Conservation (phyloP, 2,797 vertebrate species). For the Pogoniulus pusillus region DNA sequence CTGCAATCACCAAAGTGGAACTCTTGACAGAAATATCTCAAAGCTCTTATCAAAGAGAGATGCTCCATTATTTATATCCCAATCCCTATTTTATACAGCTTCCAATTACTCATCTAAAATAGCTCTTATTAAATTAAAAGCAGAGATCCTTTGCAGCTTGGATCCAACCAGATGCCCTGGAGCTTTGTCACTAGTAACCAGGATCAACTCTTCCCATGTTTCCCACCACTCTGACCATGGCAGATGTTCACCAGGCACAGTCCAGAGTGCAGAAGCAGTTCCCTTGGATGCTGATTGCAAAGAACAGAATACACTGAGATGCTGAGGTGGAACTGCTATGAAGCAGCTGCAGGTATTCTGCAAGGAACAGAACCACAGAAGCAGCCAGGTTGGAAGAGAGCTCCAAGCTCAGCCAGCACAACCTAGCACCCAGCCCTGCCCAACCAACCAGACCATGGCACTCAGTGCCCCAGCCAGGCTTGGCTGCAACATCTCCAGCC, state of each 20-base stretch:
- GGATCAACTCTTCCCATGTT: not conserved
- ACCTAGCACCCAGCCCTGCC: too few relatives aligned
- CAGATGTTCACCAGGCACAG: not conserved
- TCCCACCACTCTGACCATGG: not conserved
- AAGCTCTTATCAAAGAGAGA: constrained; percentile 49
- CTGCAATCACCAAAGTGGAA: constrained; percentile 48
- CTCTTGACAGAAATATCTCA: constrained; percentile 36
- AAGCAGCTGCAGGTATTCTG: not conserved
- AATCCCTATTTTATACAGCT: constrained; percentile 65
- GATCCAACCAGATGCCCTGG: not conserved
- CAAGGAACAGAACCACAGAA: too few relatives aligned
- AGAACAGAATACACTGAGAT: not conserved
- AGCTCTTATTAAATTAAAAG: constrained; percentile 63
- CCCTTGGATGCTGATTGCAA: too few relatives aligned
- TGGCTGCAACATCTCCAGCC: too few relatives aligned
- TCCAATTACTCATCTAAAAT: constrained; percentile 56
- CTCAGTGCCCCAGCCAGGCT: too few relatives aligned
- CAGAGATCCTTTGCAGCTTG: not conserved
- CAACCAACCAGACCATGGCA: too few relatives aligned
- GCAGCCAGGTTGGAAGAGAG: too few relatives aligned
- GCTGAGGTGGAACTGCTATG: not conserved
- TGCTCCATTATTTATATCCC: constrained; percentile 42
- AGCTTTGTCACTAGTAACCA: not conserved
- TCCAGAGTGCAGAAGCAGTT: not conserved
- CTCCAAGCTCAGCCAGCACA: too few relatives aligned